Evolutionary conservation across 2,797 vertebrate genomes (phyloP), one percentile per base, ranked within the genome.

Genomic region (Denticeps clupeoides): DNA sequence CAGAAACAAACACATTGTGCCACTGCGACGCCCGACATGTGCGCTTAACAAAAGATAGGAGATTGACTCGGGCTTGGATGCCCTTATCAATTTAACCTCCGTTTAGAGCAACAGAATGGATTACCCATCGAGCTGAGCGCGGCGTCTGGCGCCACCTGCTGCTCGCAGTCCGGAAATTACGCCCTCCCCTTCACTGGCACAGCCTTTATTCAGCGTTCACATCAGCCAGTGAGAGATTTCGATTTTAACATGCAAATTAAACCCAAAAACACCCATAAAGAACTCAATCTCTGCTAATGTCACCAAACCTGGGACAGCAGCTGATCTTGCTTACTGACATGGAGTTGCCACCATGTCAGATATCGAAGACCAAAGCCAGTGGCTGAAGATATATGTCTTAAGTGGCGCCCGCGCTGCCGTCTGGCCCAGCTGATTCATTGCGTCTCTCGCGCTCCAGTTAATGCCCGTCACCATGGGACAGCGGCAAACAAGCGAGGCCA

Each of bases 381-480:
- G 24, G 21, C 26, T 23, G 3, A 32, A 47, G 13, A 15, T 38
- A 33, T 31, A 28, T 26, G 43, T 44, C 29, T 25, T 41, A 15
- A 41, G 28, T 4, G 21, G 11, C 12, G 16, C 41, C 25, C 48
- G 42, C 41, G 23, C 15, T 49, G 3, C 40, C 15, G 24, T 38
- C 28, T 31, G 37, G 41, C 49, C 44, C 45, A 38, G 37, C 47
- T 18, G 21, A 13, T 18, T 4, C 26, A 9, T 12, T 13, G 4
- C 12, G 19, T 42, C 69, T 75, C 75, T 78, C 70, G 81, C 74
- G 80, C 82, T 88, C 75, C 62, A 82, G 71, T 85, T 86, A 68
- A 79, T 77, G 74, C 65, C 66, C 47, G 45, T 69, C 74, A 77
- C 79, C 62, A 62, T 67, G 68, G 77, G 80, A 81, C 81, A 73